Evolutionary conservation across 1,140 invertebrate genomes (phyloP), one percentile per base, ranked within the genome.

Genomic region (Goniozus legneri): DNA sequence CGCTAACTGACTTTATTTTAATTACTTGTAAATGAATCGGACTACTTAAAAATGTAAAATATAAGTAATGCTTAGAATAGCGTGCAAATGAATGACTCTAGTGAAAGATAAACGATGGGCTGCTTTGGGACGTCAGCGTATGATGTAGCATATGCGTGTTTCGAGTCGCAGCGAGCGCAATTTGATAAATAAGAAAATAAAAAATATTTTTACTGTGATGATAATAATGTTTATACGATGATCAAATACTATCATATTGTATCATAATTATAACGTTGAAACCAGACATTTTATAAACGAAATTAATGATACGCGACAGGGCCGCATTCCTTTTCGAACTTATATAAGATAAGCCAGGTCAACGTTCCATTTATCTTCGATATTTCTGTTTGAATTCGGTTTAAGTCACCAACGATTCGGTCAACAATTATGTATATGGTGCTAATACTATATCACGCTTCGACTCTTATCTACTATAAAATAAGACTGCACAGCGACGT

Each of bases 201-300:
- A 64, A 65, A 71, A 74, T 75, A 74, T 76, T 76, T 76, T 76
- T 75, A 76, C 74, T 76, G 74, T 75, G 74, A 75, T 76, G 74
- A 76, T 76, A 74, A 76, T 76, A 75, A 76, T 74, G 71, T 75
- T 76, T 74, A 71, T 76, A 75, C 65, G 64, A 71, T 69, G 62
- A 71, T 69, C 61, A 71, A 69, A 62, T 65, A 64, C 40, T 71
- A 64, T 59, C 56, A 69, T 53, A 27, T 67, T 62, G 60, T 65
- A 71, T 65, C 54, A 66, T 67, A 67, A 54, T 52, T 51, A 63
- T n/a, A n/a, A 27, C 24, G 10, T 54, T 56, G 59, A 52, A 60
- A 64, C 52, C 55, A 62, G 59, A 60, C 44, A 47, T 65, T 65
- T 67, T 62, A 58, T 65, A 62, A 64, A 46, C 39, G 35, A 52